A percentile compares a stretch with the other conserved stretches of the same genome.
phyloP scores from a whole-genome alignment of 2,888 invertebrate species.

The Macrophya alboannulata region DNA sequence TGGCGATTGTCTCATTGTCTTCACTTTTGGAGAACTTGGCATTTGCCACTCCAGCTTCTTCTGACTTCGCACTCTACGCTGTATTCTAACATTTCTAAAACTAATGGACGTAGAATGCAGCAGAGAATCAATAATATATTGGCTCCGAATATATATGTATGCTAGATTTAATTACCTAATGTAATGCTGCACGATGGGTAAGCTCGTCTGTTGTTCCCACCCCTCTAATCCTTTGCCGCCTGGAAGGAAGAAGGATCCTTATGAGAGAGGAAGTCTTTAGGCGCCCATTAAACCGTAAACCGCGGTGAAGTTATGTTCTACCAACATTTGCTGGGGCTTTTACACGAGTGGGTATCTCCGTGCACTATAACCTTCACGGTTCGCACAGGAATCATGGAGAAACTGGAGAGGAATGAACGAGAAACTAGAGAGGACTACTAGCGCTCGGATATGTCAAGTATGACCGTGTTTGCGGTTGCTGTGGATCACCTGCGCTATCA shows the following conservation, averaged over 20 bases:
- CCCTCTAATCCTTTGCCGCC: background rate
- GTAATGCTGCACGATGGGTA: background rate
- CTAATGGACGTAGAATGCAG: background rate
- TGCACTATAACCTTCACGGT: background rate
- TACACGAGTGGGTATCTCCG: constrained; percentile 18
- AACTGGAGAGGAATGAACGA: constrained; percentile 30
- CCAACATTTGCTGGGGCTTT: constrained; percentile 22
- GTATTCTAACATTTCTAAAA: background rate
- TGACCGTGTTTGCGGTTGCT: constrained; percentile 62
- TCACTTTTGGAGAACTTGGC: background rate
- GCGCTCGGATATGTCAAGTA: constrained; percentile 60
- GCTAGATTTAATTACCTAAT: background rate
- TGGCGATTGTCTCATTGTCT: constrained; percentile 39
- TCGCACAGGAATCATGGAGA: constrained; percentile 24
- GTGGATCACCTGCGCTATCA: constrained; percentile 37
- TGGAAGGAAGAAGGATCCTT: constrained; percentile 29
- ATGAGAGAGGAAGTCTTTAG: constrained; percentile 31
- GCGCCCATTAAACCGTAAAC: constrained; percentile 29
- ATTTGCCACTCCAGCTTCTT: constrained; percentile 23
- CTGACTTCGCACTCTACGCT: background rate
- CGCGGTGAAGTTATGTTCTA: constrained; percentile 33
- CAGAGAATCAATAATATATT: background rate
- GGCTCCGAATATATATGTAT: background rate
- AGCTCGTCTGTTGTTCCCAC: background rate
- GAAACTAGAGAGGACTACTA: constrained; percentile 6